Percentiles rank a stretch among this genome's conserved stretches.
phyloP scores from a whole-genome alignment of 2,888 invertebrate species.

The Epirrhoe tristata region DNA sequence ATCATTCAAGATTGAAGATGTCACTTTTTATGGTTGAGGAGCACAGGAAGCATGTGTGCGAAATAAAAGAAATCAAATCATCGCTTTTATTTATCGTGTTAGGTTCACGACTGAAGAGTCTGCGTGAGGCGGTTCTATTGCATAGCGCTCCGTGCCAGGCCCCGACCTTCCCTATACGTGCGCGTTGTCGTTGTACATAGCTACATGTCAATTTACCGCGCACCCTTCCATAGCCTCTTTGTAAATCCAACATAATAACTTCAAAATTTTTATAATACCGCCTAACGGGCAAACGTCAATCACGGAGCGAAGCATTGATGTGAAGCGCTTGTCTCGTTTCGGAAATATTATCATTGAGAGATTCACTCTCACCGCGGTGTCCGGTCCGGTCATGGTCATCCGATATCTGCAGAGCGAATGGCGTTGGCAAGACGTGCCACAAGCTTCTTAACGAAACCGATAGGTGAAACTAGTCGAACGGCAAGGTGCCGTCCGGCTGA shows the following conservation, averaged over 20 bases:
- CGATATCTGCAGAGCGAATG: slow-evolving; percentile 55
- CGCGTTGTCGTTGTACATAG: slow-evolving; percentile 64
- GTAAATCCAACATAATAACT: slow-evolving; percentile 46
- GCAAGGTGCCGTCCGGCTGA: slow-evolving; percentile 33
- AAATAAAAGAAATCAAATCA: slow-evolving; percentile 12
- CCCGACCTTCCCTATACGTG: slow-evolving; percentile 66
- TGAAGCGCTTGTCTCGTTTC: slow-evolving; percentile 43
- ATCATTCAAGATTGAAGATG: slow-evolving; percentile 10
- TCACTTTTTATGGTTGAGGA: not conserved
- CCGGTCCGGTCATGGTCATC: slow-evolving; percentile 72
- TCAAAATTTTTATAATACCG: slow-evolving; percentile 46
- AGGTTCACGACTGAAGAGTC: slow-evolving; percentile 58
- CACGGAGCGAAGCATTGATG: slow-evolving; percentile 54
- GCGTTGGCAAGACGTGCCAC: slow-evolving; percentile 52
- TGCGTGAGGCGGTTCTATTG: slow-evolving; percentile 69
- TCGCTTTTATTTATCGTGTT: slow-evolving; percentile 57
- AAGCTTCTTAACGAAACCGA: slow-evolving; percentile 51
- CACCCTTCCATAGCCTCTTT: slow-evolving; percentile 48
- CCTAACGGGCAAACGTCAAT: slow-evolving; percentile 48
- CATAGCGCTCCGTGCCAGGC: slow-evolving; percentile 75
- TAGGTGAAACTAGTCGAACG: slow-evolving; percentile 38
- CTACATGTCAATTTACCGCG: slow-evolving; percentile 54
- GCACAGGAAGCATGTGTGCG: not conserved
- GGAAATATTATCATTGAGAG: slow-evolving; percentile 67
- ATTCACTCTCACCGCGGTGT: slow-evolving; percentile 57